These are phyloP conservation scores for Cherax destructor DNA, from an alignment of 1,140 invertebrate species.

Conservation along the genomic window DNA sequence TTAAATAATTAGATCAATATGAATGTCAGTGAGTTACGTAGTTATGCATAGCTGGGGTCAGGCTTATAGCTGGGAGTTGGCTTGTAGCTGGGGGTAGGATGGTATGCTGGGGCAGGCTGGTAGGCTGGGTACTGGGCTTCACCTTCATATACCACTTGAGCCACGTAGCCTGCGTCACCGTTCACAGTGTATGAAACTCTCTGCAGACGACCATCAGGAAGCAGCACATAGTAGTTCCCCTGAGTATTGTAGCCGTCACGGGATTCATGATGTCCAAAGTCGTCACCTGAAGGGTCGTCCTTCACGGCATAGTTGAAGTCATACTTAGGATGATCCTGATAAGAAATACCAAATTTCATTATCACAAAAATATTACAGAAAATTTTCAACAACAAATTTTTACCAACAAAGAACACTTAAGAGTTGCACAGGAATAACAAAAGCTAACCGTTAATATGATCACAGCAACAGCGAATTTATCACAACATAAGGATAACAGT, in stretches of 20 bases:
- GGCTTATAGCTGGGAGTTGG: neutral
- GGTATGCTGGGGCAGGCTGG: neutral
- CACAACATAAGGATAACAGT: no score
- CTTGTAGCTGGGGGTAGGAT: neutral
- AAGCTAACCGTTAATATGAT: no score
- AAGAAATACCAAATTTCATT: neutral
- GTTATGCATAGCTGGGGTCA: no score
- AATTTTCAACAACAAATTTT: no score
- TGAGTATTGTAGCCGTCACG: slow-evolving; percentile 86
- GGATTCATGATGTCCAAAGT: slow-evolving; percentile 88
- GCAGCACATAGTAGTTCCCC: slow-evolving; percentile 88
- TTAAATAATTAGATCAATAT: no score
- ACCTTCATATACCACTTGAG: slow-evolving; percentile 65
- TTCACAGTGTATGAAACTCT: slow-evolving; percentile 83
- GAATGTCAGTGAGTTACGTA: no score
- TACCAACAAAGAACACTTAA: no score
- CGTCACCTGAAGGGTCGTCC: slow-evolving; percentile 84
- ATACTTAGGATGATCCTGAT: slow-evolving; percentile 80
- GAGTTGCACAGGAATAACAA: no score
- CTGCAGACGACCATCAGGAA: slow-evolving; percentile 81
- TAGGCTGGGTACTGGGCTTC: slow-evolving; percentile 22
- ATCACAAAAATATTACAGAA: no score
- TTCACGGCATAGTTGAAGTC: slow-evolving; percentile 89
- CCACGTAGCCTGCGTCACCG: slow-evolving; percentile 74
- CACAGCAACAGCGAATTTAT: no score